Evolutionary conservation across 2,888 invertebrate species (phyloP).

Genomic region (Cerastis rubricosa): DNA sequence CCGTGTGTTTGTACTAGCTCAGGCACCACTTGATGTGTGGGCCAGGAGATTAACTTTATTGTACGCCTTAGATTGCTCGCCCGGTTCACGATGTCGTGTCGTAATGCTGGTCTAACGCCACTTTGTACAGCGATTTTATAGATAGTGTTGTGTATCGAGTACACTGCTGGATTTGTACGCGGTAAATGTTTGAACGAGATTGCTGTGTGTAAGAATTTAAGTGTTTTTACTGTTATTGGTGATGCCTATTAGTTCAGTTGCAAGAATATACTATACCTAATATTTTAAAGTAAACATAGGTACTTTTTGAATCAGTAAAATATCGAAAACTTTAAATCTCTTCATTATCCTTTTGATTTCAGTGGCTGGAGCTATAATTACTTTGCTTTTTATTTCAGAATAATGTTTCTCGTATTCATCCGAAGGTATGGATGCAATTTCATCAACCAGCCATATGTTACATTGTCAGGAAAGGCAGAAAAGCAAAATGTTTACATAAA

Average conservation of each 20-base stretch:
- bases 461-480: not conserved
- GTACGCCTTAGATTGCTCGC: conserved; percentile 75
- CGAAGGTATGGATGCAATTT: not conserved
- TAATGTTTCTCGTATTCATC: not conserved
- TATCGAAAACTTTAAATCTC: too few species aligned
- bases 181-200: conserved; percentile 5
- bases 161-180: conserved; percentile 14
- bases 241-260: not conserved
- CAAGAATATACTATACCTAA: not conserved
- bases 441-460: conserved; percentile 3
- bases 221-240: not conserved
- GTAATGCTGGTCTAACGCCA: conserved; percentile 53
- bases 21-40: conserved; percentile 71
- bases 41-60: conserved; percentile 84
- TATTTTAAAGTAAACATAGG: not conserved
- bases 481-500: not conserved
- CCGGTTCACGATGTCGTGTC: conserved; percentile 48
- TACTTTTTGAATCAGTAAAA: not conserved
- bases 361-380: not conserved
- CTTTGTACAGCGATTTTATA: conserved; percentile 65
- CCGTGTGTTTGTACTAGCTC: conserved; percentile 50
- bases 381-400: not conserved
- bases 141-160: conserved; percentile 31
- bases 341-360: not conserved
- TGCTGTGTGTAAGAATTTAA: not conserved